Evolutionary conservation across 2,888 invertebrate genomes (phyloP).

Genomic region (Dyspetes luteomarginatus): DNA sequence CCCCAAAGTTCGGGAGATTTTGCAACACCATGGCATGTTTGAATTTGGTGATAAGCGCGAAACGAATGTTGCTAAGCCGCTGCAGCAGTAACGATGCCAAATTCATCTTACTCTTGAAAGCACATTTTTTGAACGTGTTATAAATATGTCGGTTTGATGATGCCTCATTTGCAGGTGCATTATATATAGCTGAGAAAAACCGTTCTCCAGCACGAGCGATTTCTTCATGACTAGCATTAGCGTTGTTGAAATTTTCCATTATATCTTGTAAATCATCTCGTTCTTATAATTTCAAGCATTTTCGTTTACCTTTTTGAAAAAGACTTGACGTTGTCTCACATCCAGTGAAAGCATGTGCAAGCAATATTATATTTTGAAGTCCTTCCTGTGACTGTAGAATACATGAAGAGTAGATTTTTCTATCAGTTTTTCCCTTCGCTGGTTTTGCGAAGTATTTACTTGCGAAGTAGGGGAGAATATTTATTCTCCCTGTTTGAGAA

Average conservation of each 20-base stretch:
- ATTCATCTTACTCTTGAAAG: constrained; percentile 11
- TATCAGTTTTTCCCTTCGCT: background rate
- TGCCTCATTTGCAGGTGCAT: constrained; percentile 15
- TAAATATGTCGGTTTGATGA: background rate
- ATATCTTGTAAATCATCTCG: constrained; percentile 36
- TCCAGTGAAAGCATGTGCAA: constrained; percentile 63
- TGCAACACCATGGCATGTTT: constrained; percentile 36
- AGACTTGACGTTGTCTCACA: constrained; percentile 62
- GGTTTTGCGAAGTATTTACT: background rate
- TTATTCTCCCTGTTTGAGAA: no score
- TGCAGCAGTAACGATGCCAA: no score
- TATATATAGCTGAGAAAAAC: constrained; percentile 16
- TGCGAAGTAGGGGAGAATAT: no score
- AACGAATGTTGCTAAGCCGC: no score
- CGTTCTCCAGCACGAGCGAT: constrained; percentile 25
- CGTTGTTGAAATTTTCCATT: constrained; percentile 44
- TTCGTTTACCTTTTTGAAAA: constrained; percentile 36
- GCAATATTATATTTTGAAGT: constrained; percentile 57
- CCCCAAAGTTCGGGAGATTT: constrained; percentile 31
- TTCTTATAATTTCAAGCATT: constrained; percentile 43
- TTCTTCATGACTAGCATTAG: constrained; percentile 30
- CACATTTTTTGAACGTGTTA: background rate
- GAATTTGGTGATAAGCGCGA: constrained; percentile 57
- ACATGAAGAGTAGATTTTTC: background rate
- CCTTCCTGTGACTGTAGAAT: background rate